Evolutionary conservation across 2,888 invertebrate genomes (phyloP), one percentile per base, ranked within the genome.

Genomic region (Cistogaster globosa): DNA sequence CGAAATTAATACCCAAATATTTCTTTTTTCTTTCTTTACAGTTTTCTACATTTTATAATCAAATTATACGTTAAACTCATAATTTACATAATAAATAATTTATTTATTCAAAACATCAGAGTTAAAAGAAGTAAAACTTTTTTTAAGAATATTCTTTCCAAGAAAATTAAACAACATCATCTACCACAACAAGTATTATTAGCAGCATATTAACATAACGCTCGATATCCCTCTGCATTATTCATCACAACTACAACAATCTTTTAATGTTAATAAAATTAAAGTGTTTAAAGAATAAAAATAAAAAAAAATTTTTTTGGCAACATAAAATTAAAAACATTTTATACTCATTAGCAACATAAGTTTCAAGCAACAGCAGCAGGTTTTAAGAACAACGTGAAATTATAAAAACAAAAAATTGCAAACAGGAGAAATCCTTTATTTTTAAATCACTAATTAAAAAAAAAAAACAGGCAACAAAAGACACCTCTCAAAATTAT

Each of bases 361-460:
- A 84, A 83, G 67, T 51, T 80, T 67, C 51, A 74, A 85, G 87
- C 83, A 81, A 87, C 86, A 87, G 88, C 88, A 87, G 89, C 90
- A 89, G 90, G 89, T 89, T 89, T 71, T 88, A 90, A 88, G 89
- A 88, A 89, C 89, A 90, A 90, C 90, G 90, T 89, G 88, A 87
- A 86, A 63, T 68, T 53, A 62, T 55, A 62, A 26, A 48, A 72
- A 62, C 55, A 62, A 26, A 48, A 72, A 79, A 57, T 65, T 71
- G 38, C 4, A 79, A 74, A 57, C 71, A 85, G 86, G 83, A 87
- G 55, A 77, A 71, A 69, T 5, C 45, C 53, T 51, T 62, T 69
- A 53, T 63, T 58, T 38, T 58, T 14, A 42, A 58, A 8, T 45
- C 45, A 58, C 22, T 38, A 18, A 53, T 18, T n/a, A 75, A 80